These are phyloP conservation scores for Scyliorhinus canicula DNA, from an alignment of 2,797 vertebrate species.

Conservation along the genomic window DNA sequence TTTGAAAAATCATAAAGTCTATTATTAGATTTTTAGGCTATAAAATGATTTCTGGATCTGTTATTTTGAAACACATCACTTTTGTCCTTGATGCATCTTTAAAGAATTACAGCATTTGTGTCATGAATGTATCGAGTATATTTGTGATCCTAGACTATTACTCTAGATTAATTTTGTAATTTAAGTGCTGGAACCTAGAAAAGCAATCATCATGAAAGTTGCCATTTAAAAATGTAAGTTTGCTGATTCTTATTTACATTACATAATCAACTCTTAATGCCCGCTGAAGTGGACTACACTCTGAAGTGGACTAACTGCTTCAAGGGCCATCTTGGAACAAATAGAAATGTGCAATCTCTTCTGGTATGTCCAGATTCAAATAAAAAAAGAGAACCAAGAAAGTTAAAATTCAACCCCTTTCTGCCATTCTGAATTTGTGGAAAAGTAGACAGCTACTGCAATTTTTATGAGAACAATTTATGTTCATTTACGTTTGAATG, in stretches of 20 bases:
- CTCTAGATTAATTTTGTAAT: background rate
- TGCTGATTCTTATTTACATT: background rate
- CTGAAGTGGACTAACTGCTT: background rate
- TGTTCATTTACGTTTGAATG: background rate
- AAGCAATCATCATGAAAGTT: background rate
- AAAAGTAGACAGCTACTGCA: background rate
- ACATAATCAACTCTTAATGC: background rate
- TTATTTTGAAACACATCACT: background rate
- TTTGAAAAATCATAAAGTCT: background rate
- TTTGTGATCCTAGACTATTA: background rate
- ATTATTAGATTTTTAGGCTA: background rate
- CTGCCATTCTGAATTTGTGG: background rate
- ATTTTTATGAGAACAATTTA: background rate
- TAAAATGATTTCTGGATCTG: background rate
- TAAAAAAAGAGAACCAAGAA: background rate
- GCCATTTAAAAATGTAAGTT: background rate
- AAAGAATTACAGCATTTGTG: background rate
- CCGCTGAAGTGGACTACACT: background rate
- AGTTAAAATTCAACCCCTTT: background rate
- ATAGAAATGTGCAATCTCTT: background rate
- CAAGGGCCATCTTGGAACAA: background rate
- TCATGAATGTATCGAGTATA: background rate
- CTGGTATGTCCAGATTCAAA: background rate
- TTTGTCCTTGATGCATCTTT: background rate
- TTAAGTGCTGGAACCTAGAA: background rate